phyloP scores from a whole-genome alignment of 2,797 vertebrate genomes.

The Lerista edwardsae region DNA sequence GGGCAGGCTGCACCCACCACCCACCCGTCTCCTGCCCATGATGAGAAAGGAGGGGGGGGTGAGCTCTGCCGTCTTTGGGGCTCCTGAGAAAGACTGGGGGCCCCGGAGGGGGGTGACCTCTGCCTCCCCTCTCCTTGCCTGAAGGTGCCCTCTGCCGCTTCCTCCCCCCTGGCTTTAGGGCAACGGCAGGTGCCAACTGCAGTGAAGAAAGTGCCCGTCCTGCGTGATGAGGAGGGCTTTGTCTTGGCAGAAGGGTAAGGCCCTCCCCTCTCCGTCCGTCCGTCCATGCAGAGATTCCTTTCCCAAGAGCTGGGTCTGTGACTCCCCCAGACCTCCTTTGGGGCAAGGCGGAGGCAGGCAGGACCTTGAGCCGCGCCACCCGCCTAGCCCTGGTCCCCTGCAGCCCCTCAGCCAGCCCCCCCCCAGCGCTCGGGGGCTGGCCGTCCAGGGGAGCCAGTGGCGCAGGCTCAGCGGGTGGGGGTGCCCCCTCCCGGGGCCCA shows the following conservation, averaged over 20 bases:
- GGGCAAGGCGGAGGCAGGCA: background rate
- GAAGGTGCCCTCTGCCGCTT: background rate
- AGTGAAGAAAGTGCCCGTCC: slow-evolving; percentile 2
- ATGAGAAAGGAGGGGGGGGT: too few species aligned
- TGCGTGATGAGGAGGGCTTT: slow-evolving; percentile 12
- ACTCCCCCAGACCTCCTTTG: background rate
- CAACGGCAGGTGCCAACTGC: background rate
- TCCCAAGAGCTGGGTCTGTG: too few species aligned
- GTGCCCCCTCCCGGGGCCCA: background rate
- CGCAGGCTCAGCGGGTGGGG: background rate
- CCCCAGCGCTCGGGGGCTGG: background rate
- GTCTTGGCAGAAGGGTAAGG: slow-evolving; percentile 28
- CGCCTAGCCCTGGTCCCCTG: background rate
- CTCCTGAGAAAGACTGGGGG: background rate
- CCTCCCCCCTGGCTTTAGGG: background rate
- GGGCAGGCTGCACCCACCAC: too few species aligned
- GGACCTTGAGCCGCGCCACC: too few species aligned
- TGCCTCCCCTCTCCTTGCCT: background rate
- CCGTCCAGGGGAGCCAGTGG: background rate
- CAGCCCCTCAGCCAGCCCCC: background rate
- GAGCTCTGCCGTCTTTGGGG: too few species aligned
- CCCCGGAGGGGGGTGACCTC: background rate
- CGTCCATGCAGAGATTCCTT: background rate
- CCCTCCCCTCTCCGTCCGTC: too few species aligned
- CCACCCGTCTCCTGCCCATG: too few species aligned